Evolutionary conservation across 92 coral and sea anemone genomes (phyloP).

Genomic region (Bergia sp.): DNA sequence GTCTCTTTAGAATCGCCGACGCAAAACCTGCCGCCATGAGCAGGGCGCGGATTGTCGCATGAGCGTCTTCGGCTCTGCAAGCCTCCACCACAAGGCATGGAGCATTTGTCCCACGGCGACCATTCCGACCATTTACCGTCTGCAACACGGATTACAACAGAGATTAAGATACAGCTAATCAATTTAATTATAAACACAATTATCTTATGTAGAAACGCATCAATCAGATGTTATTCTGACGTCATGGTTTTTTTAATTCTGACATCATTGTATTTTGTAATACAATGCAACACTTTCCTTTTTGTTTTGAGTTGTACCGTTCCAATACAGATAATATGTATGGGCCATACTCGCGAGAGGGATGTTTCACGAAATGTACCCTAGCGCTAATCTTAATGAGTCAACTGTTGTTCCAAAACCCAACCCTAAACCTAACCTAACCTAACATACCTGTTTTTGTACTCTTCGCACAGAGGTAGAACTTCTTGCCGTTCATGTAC

Average conservation of each 20-base stretch:
- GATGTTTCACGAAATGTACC: too few relatives aligned
- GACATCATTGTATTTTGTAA: too few relatives aligned
- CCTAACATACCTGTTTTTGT: conserved; percentile 47
- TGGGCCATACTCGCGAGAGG: too few relatives aligned
- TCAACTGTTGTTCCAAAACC: too few relatives aligned
- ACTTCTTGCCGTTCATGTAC: conserved; percentile 41
- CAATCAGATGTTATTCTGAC: background rate
- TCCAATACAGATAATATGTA: too few relatives aligned
- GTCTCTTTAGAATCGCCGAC: conserved; percentile 56
- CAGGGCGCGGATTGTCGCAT: conserved; percentile 93
- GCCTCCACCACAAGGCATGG: conserved; percentile 89
- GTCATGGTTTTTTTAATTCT: too few relatives aligned
- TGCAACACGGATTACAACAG: conserved; percentile 3
- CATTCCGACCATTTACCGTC: conserved; percentile 95
- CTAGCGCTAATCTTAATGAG: too few relatives aligned
- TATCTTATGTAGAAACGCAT: conserved; percentile 22
- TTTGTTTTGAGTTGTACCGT: too few relatives aligned
- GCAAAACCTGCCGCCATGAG: conserved; percentile 86
- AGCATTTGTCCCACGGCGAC: conserved; percentile 82
- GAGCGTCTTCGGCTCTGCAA: conserved; percentile 70
- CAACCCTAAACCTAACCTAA: too few relatives aligned
- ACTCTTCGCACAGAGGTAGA: conserved; percentile 71
- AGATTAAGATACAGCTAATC: too few relatives aligned
- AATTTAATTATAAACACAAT: background rate
- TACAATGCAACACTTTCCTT: too few relatives aligned